Conservation (phyloP, 2,797 vertebrate species). For the Cichlasoma orientale region DNA sequence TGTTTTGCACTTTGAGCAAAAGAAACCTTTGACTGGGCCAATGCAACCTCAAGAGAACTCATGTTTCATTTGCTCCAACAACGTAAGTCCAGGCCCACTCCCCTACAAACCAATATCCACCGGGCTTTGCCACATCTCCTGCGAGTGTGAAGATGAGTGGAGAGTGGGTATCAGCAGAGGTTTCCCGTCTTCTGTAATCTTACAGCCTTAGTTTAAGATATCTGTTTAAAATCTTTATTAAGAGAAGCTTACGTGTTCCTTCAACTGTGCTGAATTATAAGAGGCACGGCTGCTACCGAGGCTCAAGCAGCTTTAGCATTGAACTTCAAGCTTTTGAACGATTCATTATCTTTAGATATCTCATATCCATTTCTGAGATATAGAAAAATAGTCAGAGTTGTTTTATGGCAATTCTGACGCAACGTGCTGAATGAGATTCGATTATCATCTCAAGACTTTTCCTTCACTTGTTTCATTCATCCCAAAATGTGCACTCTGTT, state of each 20-base stretch:
- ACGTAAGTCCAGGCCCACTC: background rate
- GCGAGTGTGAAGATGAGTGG: background rate
- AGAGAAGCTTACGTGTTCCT: background rate
- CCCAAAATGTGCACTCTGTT: background rate
- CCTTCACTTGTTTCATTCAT: background rate
- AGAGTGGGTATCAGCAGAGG: background rate
- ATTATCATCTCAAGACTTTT: slow-evolving; percentile 8
- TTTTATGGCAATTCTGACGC: background rate
- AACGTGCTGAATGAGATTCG: background rate
- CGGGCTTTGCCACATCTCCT: background rate
- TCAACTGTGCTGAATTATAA: background rate
- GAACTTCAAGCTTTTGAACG: background rate
- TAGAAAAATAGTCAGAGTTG: background rate
- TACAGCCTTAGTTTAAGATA: background rate
- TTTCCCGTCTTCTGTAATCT: background rate
- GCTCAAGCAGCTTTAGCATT: background rate
- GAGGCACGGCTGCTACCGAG: background rate
- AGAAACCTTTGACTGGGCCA: too few relatives aligned
- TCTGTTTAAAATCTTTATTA: background rate
- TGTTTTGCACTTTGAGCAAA: too few relatives aligned
- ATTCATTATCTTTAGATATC: slow-evolving; percentile 8
- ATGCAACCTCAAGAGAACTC: too few relatives aligned
- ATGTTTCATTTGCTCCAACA: background rate
- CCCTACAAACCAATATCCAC: background rate
- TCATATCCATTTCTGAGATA: background rate